These are phyloP conservation scores for Daboia siamensis DNA, from an alignment of 2,113 vertebrate genomes.

Conservation along the genomic window DNA sequence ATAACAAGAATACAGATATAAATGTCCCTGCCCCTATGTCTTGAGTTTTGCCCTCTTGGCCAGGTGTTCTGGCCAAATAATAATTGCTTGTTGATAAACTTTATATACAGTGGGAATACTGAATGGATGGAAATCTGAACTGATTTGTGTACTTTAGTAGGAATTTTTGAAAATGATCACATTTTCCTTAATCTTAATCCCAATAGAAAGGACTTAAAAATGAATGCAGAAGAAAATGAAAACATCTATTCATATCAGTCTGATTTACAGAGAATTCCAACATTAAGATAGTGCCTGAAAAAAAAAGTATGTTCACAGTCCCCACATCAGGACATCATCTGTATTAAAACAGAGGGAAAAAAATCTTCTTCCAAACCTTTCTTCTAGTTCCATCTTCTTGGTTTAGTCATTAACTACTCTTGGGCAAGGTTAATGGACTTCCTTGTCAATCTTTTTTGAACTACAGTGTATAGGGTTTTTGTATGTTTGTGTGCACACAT, in stretches of 20 bases:
- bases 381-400: neutral
- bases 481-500: neutral
- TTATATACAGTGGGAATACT: neutral
- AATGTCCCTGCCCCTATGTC: neutral
- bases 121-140: neutral
- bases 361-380: neutral
- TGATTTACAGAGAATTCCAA: neutral
- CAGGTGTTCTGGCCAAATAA: neutral
- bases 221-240: neutral
- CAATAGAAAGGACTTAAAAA: neutral
- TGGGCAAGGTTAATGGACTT: neutral
- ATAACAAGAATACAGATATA: neutral
- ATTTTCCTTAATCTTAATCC: neutral
- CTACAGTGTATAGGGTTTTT: neutral
- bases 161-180: neutral
- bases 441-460: neutral
- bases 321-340: neutral
- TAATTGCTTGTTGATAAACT: neutral
- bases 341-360: neutral
- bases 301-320: neutral
- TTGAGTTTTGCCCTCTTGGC: neutral
- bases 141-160: neutral
- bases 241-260: neutral
- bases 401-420: neutral
- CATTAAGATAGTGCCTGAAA: neutral